Evolutionary conservation across 2,797 vertebrate genomes (phyloP).

Genomic region (Clarias platycephalus): DNA sequence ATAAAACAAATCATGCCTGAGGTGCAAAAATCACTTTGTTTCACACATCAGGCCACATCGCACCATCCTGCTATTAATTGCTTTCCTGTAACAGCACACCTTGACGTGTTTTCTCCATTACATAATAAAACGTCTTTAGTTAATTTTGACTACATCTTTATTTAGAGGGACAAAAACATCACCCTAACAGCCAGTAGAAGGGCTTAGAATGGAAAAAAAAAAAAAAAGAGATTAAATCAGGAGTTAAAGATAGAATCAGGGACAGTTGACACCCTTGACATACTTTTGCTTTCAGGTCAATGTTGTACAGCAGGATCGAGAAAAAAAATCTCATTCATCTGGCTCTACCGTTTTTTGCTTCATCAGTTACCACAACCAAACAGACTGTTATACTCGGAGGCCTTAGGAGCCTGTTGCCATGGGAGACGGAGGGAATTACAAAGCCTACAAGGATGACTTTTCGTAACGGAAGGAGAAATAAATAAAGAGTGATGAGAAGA

Average conservation of each 20-base stretch:
- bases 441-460: background rate
- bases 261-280: constrained; percentile 35
- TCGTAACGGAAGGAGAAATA: background rate
- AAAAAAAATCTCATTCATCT: background rate
- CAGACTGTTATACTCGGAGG: background rate
- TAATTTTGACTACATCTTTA: background rate
- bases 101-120: background rate
- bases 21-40: background rate
- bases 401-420: background rate
- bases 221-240: background rate
- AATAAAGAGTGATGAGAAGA: background rate
- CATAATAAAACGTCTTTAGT: background rate
- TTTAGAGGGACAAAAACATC: background rate
- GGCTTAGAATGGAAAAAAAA: background rate
- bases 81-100: background rate
- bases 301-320: background rate
- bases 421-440: background rate
- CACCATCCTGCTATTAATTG: background rate
- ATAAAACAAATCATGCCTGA: background rate
- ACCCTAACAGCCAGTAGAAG: background rate
- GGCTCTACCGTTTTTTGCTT: too few species aligned
- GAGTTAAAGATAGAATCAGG: constrained; percentile 27
- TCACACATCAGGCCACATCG: background rate
- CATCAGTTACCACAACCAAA: background rate
- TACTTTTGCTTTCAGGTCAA: background rate